phyloP scores from a whole-genome alignment of 2,797 vertebrate species.

The Peromyscus aztecus region DNA sequence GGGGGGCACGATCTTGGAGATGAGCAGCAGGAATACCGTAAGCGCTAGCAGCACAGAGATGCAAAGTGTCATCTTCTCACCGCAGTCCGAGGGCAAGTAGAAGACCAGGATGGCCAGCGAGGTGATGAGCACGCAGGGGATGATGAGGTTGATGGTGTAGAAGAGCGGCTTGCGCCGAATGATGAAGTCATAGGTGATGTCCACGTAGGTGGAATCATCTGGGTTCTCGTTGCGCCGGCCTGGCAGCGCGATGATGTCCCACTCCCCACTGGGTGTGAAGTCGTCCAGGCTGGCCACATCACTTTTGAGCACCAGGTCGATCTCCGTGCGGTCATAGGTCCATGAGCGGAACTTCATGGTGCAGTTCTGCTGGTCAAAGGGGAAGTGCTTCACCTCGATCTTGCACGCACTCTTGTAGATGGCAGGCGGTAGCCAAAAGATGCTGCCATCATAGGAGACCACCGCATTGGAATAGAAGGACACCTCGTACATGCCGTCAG shows the following conservation, averaged over 20 bases:
- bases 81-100: slow-evolving; percentile 97
- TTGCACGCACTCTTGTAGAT: slow-evolving; percentile 99
- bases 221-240: slow-evolving; percentile 97
- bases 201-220: slow-evolving; percentile 95
- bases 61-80: slow-evolving; percentile 98
- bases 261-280: slow-evolving; percentile 98
- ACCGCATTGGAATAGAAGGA: slow-evolving; percentile 98
- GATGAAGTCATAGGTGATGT: slow-evolving; percentile 98
- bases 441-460: slow-evolving; percentile 96
- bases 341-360: slow-evolving; percentile 98
- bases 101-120: slow-evolving; percentile 97
- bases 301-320: slow-evolving; percentile 95
- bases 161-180: slow-evolving; percentile 98
- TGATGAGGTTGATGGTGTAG: slow-evolving; percentile 99
- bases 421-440: slow-evolving; percentile 98
- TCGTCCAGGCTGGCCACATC: slow-evolving; percentile 98
- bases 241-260: slow-evolving; percentile 98
- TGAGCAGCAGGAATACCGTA: slow-evolving; percentile 97
- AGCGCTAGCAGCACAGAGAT: slow-evolving; percentile 97
- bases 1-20: slow-evolving; percentile 97
- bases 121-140: slow-evolving; percentile 97
- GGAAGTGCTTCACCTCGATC: slow-evolving; percentile 98
- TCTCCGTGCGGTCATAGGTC: slow-evolving; percentile 98
- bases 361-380: slow-evolving; percentile 99
- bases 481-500: slow-evolving; percentile 98